phyloP scores from a whole-genome alignment of 2,888 invertebrate genomes.

The Parochlus steinenii region DNA sequence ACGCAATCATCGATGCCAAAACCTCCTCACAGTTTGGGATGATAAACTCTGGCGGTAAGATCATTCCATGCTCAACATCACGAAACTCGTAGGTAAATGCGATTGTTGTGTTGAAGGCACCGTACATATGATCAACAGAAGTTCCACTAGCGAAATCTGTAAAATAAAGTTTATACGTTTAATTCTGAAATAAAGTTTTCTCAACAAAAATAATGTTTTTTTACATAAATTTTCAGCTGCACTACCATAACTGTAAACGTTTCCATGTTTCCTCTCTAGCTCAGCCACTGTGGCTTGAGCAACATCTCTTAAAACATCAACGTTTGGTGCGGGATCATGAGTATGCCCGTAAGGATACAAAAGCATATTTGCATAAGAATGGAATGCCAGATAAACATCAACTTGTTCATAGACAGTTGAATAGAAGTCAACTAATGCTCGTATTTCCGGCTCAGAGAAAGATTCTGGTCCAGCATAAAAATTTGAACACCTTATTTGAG shows the following conservation, averaged over 20 bases:
- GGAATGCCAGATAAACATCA: conserved; percentile 39
- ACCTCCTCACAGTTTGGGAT: conserved; percentile 41
- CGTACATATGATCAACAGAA: conserved; percentile 52
- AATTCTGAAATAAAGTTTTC: conserved; percentile 1
- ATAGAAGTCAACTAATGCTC: conserved; percentile 31
- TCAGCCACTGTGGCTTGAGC: conserved; percentile 35
- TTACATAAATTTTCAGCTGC: conserved; percentile 33
- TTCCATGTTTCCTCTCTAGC: conserved; percentile 35
- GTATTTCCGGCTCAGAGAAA: conserved; percentile 39
- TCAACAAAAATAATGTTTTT: not conserved
- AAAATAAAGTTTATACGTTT: too few relatives aligned
- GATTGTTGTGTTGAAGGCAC: conserved; percentile 42
- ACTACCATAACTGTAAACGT: conserved; percentile 36
- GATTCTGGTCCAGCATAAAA: conserved; percentile 36
- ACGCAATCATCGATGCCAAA: conserved; percentile 34
- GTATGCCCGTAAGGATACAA: conserved; percentile 42
- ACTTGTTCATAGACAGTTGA: conserved; percentile 27
- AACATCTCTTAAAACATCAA: conserved; percentile 24
- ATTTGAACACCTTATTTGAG: conserved; percentile 19
- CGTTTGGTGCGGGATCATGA: conserved; percentile 29
- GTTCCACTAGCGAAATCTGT: conserved; percentile 45
- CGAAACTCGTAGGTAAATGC: conserved; percentile 50
- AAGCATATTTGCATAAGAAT: conserved; percentile 44
- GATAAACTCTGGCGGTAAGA: conserved; percentile 48
- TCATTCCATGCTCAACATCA: conserved; percentile 37